Percentiles rank a stretch among this genome's conserved stretches.
Evolutionary conservation across 2,888 invertebrate species (phyloP).

Genomic region (Herminia tarsipennalis): DNA sequence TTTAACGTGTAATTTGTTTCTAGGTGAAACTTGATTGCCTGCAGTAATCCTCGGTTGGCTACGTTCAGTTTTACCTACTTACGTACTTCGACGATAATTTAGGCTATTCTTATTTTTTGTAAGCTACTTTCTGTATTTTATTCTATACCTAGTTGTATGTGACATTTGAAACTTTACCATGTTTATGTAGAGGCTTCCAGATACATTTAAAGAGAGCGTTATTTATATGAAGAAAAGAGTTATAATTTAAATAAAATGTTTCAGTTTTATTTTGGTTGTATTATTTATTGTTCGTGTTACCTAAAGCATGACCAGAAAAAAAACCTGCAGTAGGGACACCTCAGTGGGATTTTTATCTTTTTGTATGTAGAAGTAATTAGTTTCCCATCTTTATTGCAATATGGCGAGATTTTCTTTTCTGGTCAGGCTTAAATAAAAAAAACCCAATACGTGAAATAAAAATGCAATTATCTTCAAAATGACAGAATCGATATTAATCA

Average conservation of each 20-base stretch:
- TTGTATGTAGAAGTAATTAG: too few species aligned
- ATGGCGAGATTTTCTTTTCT: too few species aligned
- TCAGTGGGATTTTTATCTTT: too few species aligned
- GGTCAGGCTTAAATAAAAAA: too few species aligned
- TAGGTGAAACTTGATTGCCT: slow-evolving; percentile 81
- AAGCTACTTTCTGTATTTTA: slow-evolving; percentile 55
- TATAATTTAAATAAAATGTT: slow-evolving; percentile 82
- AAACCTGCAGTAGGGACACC: too few species aligned
- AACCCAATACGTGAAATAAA: too few species aligned
- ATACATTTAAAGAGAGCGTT: slow-evolving; percentile 75
- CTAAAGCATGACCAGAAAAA: too few species aligned
- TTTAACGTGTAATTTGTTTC: slow-evolving; percentile 53
- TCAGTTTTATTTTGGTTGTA: slow-evolving; percentile 67
- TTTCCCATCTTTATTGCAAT: too few species aligned
- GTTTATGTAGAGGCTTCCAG: slow-evolving; percentile 84
- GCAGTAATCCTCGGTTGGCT: slow-evolving; percentile 55
- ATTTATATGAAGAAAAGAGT: slow-evolving; percentile 76
- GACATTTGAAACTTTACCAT: slow-evolving; percentile 59
- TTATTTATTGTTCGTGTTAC: slow-evolving; percentile 36
- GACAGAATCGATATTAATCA: too few species aligned
- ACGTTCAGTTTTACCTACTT: slow-evolving; percentile 37
- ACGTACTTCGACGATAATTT: slow-evolving; percentile 46
- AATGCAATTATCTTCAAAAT: too few species aligned
- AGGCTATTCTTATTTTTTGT: slow-evolving; percentile 43
- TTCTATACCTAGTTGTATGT: slow-evolving; percentile 50